Percentiles rank a stretch among this genome's conserved stretches.
These are phyloP conservation scores for Chloebia gouldiae DNA, from an alignment of 2,113 vertebrate species.

Conservation along the genomic window DNA sequence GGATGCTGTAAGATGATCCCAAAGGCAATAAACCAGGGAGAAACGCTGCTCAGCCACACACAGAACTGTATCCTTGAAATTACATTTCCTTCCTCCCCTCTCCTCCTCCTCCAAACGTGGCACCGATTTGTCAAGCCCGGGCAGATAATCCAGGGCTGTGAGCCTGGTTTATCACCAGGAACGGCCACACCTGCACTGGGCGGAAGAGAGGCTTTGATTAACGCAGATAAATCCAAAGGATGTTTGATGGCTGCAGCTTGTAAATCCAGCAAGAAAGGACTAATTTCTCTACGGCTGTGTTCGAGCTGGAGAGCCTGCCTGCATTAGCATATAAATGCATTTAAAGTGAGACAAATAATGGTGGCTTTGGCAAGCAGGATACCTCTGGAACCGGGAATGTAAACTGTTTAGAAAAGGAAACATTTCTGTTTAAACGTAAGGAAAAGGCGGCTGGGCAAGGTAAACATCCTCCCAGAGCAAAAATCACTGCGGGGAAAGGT, in stretches of 20 bases:
- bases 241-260: background rate
- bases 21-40: slow-evolving; percentile 14
- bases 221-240: background rate
- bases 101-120: background rate
- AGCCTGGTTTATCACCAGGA: background rate
- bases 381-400: slow-evolving; percentile 47
- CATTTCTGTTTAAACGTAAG: slow-evolving; percentile 48
- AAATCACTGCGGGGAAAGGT: background rate
- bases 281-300: background rate
- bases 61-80: background rate
- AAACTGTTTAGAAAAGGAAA: slow-evolving; percentile 59
- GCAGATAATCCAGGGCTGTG: background rate
- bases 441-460: slow-evolving; percentile 53
- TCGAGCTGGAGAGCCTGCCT: background rate
- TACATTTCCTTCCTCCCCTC: slow-evolving; percentile 23
- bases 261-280: background rate
- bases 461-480: slow-evolving; percentile 60
- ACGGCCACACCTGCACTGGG: background rate
- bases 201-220: background rate
- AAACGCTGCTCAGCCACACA: background rate
- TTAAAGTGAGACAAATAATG: slow-evolving; percentile 52
- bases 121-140: background rate
- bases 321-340: slow-evolving; percentile 21
- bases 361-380: slow-evolving; percentile 30
- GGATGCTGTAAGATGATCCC: background rate